Base-by-base conservation (phyloP, 2,888 invertebrate genomes). In the Tyria jacobaeae region DNA sequence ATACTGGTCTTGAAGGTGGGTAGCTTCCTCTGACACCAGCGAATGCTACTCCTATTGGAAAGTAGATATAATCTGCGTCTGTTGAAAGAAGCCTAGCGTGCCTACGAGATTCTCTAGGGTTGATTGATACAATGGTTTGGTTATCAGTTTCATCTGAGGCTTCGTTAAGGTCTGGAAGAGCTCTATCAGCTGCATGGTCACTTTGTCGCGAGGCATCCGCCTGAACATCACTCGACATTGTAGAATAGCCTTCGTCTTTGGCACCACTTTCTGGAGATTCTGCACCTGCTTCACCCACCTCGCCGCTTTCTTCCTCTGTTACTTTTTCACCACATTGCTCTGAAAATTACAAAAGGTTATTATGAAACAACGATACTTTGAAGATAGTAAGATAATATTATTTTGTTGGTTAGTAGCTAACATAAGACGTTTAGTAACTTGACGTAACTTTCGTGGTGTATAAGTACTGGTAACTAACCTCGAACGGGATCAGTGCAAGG, bases 191-290 rank as follows among this genome's bases (percentile, higher is more conserved):
- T 1, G 92, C 93, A 68, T 95, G 91, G 78, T 95, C 95, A 64
- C 95, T 95, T 50, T 95, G 95, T 25, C 94, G 80, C 0, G 95
- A 95, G 1, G 96, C 95, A 78, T 96, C 96, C 0, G 96, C 96
- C 86, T 97, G 97, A 1, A 97, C 96, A 83, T 97, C 97, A 68
- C 96, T 96, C 14, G 97, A 97, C 97, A 97, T 97, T 5, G 97
- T 97, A 64, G 97, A 97, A 88, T 97, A 97, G 21, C 97, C 97
- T 85, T 97, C 97, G 91, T 97, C 97, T 74, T 96, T 95, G 73
- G 96, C 96, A 48, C 96, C 96, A 77, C 96, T 96, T 80, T 96
- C 96, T 0, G 96, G 96, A 66, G 96, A 96, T 84, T 96, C 96
- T 71, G 95, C 96, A 15, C 96, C 96, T 34, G 95, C 96, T 78